A percentile compares a stretch with the other conserved stretches of the same genome.
These are phyloP conservation scores for Glossophaga mutica DNA, from an alignment of 2,797 vertebrate species.

Conservation along the genomic window DNA sequence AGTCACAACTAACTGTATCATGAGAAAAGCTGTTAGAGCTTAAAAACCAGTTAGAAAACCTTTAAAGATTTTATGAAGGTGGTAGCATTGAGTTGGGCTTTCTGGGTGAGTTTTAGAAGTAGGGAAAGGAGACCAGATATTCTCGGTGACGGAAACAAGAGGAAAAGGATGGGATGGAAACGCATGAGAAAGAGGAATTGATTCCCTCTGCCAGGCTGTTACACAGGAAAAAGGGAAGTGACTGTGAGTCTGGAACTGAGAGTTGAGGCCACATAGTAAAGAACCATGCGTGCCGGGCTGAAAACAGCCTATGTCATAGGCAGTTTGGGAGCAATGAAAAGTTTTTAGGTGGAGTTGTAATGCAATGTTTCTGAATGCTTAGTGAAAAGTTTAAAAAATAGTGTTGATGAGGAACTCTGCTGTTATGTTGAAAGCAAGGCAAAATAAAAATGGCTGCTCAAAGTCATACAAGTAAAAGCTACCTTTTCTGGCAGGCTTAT, in stretches of 20 bases:
- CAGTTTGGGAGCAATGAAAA: background rate
- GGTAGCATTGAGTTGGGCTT: background rate
- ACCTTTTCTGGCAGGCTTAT: background rate
- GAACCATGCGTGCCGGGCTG: background rate
- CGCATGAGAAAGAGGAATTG: background rate
- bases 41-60: background rate
- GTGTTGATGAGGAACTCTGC: background rate
- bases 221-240: background rate
- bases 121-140: background rate
- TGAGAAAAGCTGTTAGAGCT: background rate
- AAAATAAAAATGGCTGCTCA: background rate
- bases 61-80: background rate
- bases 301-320: background rate
- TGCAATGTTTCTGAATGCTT: background rate
- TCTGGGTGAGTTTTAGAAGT: background rate
- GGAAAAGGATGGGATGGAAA: background rate
- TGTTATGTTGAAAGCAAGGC: background rate
- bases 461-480: background rate
- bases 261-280: background rate
- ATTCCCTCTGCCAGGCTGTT: background rate
- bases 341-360: background rate
- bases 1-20: background rate
- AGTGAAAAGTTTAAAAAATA: background rate
- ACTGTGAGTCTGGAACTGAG: background rate
- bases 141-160: background rate